Evolutionary conservation across 2,888 invertebrate species (phyloP), one percentile per base, ranked within the genome.

Genomic region (Ectobius pallidus): DNA sequence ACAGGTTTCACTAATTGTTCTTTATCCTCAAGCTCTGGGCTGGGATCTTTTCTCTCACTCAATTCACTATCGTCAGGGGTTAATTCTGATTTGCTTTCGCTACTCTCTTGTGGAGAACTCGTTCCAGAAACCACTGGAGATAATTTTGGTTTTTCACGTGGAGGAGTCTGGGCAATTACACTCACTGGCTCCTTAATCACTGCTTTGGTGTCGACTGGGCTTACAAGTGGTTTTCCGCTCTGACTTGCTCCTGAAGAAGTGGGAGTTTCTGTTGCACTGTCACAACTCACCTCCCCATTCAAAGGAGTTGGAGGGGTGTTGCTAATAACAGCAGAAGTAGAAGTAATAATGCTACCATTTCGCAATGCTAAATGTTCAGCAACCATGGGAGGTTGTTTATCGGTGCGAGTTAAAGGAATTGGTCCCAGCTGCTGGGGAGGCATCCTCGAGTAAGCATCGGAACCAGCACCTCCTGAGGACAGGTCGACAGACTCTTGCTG

Each of bases 261-360:
- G 1, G 81, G 81, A 9, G 81, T 81, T 27, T 81, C 81, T 30
- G 81, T 80, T 0, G 82, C 80, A 73, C 82, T 82, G 73, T 82
- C 82, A 1, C 82, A 83, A 3, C 82, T 82, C 0, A 81, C 81
- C 75, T 83, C 83, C 3, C 82, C 83, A 69, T 83, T 83, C 3
- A 83, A 71, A 0, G 82, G 81, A 77, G 81, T 81, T 11, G 82
- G 82, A 0, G 82, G 82, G 61, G 82, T 81, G 44, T 81, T 81
- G 14, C 39, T 68, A 6, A 14, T 55, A 16, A 70, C 42, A 30
- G 71, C 27, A 16, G 58, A 27, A 18, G 73, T 70, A 14, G 62
- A 27, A 3, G 74, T 32, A 34, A 68, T 52, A 42, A 82, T 81
- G 65, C 80, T 82, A 1, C 82, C 82, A 70, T 82, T 82, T 22